Evolutionary conservation across 53 echinoderm and acorn worm genomes (phyloP).

Genomic region (Henricia sp.): DNA sequence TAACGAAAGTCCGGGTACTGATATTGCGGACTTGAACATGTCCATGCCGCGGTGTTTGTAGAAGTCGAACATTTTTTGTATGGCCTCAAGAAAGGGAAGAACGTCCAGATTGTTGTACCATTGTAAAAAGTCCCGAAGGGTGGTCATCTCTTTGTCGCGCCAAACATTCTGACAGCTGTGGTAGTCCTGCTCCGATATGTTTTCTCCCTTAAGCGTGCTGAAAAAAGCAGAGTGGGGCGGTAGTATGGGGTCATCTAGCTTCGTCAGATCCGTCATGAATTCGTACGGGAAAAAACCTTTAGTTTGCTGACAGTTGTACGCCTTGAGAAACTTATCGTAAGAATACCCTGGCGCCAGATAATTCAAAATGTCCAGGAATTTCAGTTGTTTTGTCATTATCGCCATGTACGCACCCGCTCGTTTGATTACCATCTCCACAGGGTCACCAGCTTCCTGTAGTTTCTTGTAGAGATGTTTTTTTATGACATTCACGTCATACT

Average conservation of each 20-base stretch:
- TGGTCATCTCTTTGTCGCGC: constrained; percentile 35
- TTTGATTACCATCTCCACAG: background rate
- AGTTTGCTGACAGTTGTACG: constrained; percentile 30
- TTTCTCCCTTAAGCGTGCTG: constrained; percentile 24
- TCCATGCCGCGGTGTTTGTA: too few relatives aligned
- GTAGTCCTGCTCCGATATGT: constrained; percentile 42
- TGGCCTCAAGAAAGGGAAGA: constrained; percentile 54
- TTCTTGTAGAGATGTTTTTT: constrained; percentile 1
- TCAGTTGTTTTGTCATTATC: background rate
- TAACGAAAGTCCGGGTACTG: too few relatives aligned
- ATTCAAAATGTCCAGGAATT: too few relatives aligned
- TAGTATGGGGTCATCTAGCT: constrained; percentile 7
- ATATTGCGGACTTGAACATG: background rate
- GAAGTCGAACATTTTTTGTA: constrained; percentile 62
- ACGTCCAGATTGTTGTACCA: constrained; percentile 72
- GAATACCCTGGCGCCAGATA: constrained; percentile 43
- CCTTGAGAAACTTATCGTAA: constrained; percentile 53
- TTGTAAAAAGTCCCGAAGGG: constrained; percentile 47
- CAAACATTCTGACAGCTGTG: constrained; percentile 28
- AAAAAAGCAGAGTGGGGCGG: constrained; percentile 38
- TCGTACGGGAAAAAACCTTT: constrained; percentile 67
- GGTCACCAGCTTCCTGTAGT: background rate
- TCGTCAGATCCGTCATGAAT: constrained; percentile 41
- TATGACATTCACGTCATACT: too few relatives aligned
- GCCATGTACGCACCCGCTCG: constrained; percentile 21